phyloP scores from a whole-genome alignment of 2,797 vertebrate genomes.

The Xerus rutilus region DNA sequence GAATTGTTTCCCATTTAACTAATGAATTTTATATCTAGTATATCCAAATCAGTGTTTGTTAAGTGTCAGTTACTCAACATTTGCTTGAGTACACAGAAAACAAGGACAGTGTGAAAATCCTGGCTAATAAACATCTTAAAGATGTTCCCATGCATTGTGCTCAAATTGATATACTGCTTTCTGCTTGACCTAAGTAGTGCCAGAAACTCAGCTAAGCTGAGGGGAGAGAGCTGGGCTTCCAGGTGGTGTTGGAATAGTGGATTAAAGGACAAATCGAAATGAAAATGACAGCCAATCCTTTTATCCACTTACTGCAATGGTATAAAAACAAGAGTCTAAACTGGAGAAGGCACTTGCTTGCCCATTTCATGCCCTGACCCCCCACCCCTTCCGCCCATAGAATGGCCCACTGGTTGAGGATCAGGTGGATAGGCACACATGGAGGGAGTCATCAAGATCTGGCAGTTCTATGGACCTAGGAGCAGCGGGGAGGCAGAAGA shows the following conservation, averaged over 20 bases:
- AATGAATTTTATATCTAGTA: neutral
- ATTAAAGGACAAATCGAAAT: neutral
- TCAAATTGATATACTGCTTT: neutral
- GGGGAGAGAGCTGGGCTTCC: neutral
- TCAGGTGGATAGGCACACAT: neutral
- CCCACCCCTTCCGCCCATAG: neutral
- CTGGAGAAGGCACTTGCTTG: neutral
- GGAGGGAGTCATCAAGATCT: neutral
- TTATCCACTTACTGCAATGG: neutral
- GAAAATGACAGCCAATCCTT: neutral
- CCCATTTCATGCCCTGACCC: neutral
- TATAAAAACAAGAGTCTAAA: neutral
- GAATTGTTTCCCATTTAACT: conserved; percentile 34
- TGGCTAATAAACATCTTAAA: neutral
- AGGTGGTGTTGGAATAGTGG: neutral
- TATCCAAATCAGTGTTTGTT: conserved; percentile 4
- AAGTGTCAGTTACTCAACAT: neutral
- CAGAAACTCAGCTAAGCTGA: neutral
- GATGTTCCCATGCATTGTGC: neutral
- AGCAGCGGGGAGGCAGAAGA: neutral
- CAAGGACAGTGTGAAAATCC: neutral
- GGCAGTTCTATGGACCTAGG: neutral
- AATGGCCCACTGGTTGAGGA: neutral
- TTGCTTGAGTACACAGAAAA: conserved; percentile 11
- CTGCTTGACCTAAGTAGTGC: neutral